phyloP scores from a whole-genome alignment of 2,113 vertebrate genomes.

The Odocoileus virginianus region DNA sequence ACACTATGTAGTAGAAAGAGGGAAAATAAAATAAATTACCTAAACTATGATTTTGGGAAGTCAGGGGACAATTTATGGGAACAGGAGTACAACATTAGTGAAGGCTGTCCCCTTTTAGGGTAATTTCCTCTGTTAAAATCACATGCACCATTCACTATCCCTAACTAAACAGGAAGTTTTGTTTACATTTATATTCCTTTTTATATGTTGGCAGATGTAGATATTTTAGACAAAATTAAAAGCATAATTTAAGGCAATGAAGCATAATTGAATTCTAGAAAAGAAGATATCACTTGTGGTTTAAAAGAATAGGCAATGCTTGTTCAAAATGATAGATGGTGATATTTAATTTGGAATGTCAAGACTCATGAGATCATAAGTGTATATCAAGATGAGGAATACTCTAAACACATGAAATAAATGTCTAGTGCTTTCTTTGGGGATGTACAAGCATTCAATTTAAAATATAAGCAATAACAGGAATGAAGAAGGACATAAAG shows the following conservation, averaged over 20 bases:
- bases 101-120: background rate
- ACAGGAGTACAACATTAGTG: background rate
- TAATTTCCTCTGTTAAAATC: background rate
- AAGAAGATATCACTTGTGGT: background rate
- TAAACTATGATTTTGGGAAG: background rate
- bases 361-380: background rate
- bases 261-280: background rate
- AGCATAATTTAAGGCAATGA: background rate
- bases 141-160: background rate
- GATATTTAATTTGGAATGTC: background rate
- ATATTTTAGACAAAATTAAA: conserved; percentile 30
- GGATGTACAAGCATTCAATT: background rate
- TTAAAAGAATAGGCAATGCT: background rate
- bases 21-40: background rate
- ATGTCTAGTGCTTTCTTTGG: background rate
- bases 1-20: background rate
- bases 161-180: background rate
- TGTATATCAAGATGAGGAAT: background rate
- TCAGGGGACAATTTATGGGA: background rate
- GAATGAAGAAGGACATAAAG: background rate
- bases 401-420: background rate
- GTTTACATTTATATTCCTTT: background rate
- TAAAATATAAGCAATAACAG: background rate
- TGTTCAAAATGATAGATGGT: background rate
- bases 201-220: background rate